Evolutionary conservation across 2,113 vertebrate species (phyloP).

Genomic region (Cochlearius cochlearius): DNA sequence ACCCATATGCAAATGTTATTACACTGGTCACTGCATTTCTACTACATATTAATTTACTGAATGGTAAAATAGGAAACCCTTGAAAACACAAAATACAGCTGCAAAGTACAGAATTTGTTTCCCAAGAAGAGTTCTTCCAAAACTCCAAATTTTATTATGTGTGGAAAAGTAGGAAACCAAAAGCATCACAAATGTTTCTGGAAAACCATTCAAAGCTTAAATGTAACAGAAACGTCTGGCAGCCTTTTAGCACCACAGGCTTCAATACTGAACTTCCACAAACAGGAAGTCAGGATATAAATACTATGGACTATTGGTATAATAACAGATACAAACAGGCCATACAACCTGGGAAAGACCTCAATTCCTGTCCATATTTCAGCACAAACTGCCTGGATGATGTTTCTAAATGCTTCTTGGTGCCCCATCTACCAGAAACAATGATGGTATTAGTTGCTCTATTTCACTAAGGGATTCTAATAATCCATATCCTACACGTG

Average conservation of each 20-base stretch:
- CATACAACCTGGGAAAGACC: neutral
- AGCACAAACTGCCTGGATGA: neutral
- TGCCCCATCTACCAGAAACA: neutral
- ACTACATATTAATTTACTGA: neutral
- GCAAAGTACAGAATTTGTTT: neutral
- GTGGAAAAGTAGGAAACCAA: neutral
- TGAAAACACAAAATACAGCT: neutral
- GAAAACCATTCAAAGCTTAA: neutral
- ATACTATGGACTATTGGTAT: neutral
- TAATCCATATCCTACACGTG: neutral
- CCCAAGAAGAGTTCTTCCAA: neutral
- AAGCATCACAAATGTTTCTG: neutral
- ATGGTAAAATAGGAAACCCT: neutral
- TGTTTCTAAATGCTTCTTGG: neutral
- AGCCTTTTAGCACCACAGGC: neutral
- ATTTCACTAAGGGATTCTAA: neutral
- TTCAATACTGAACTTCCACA: neutral
- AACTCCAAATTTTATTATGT: neutral
- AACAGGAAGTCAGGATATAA: neutral
- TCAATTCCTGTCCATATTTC: neutral
- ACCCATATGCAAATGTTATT: neutral
- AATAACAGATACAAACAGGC: neutral
- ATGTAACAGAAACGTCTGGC: neutral
- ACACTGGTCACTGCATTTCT: neutral
- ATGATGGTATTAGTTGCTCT: neutral